Evolutionary conservation across 2,113 vertebrate genomes (phyloP).

Genomic region (Columba livia): DNA sequence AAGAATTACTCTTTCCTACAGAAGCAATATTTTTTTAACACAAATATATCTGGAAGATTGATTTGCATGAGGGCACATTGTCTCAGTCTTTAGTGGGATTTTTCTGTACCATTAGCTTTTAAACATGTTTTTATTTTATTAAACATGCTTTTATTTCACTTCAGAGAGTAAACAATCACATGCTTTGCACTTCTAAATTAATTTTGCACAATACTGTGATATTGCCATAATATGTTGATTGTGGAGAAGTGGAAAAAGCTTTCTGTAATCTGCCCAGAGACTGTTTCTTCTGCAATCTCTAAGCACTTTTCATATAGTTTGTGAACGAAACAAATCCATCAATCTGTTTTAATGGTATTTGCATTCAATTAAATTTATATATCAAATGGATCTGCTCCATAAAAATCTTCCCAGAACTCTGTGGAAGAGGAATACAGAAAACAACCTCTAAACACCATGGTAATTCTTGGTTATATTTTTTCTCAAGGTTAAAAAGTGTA

Average conservation of each 20-base stretch:
- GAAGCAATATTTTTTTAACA: background rate
- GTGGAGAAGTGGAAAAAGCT: background rate
- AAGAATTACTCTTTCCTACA: background rate
- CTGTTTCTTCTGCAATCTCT: background rate
- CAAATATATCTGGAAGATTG: background rate
- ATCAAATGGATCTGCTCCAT: background rate
- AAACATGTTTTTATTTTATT: background rate
- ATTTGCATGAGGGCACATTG: background rate
- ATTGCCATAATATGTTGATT: background rate
- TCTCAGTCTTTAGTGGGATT: background rate
- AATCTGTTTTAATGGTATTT: background rate
- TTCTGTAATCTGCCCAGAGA: background rate
- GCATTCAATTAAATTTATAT: background rate
- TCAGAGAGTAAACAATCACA: background rate
- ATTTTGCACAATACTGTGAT: no score
- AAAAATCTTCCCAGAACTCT: background rate
- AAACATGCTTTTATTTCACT: background rate
- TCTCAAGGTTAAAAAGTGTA: background rate
- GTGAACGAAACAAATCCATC: background rate
- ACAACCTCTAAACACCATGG: background rate
- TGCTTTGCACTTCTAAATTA: background rate
- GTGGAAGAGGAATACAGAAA: background rate
- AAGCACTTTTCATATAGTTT: background rate
- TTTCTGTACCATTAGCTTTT: background rate
- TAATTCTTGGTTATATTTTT: background rate